Evolutionary conservation across 2,113 vertebrate species (phyloP).

Genomic region (Eretmochelys imbricata): DNA sequence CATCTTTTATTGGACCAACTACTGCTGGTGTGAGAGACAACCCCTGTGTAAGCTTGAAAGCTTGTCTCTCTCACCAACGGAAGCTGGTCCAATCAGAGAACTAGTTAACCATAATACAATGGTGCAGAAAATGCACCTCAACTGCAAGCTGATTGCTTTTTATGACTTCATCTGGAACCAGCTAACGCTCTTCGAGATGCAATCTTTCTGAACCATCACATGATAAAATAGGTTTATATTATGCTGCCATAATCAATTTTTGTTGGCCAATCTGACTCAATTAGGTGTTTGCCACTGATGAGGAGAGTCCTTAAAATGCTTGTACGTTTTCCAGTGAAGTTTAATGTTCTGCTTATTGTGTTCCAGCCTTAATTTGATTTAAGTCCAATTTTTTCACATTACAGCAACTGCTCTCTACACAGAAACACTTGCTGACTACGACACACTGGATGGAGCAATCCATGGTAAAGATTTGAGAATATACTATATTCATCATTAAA

Average conservation of each 20-base stretch:
- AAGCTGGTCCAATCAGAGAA: neutral
- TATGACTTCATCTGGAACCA: slow-evolving; percentile 14
- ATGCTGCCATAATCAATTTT: neutral
- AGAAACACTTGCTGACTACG: slow-evolving; percentile 31
- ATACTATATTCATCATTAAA: neutral
- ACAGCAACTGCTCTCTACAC: neutral
- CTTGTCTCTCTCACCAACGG: neutral
- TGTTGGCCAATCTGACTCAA: neutral
- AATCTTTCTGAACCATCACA: neutral
- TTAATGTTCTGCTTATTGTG: neutral
- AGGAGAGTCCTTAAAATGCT: neutral
- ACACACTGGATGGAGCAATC: slow-evolving; percentile 5
- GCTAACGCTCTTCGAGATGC: neutral
- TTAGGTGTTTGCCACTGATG: neutral
- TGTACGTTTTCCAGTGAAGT: neutral
- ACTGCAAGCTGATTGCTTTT: neutral
- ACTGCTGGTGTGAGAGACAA: neutral
- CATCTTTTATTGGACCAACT: neutral
- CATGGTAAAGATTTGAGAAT: neutral
- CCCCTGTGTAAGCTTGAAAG: neutral
- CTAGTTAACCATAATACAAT: neutral
- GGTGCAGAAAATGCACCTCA: neutral
- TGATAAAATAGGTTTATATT: slow-evolving; percentile 20
- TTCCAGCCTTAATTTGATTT: neutral
- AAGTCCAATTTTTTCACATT: neutral